phyloP scores from a whole-genome alignment of 2,797 vertebrate species.

The Eidolon dupreanum region DNA sequence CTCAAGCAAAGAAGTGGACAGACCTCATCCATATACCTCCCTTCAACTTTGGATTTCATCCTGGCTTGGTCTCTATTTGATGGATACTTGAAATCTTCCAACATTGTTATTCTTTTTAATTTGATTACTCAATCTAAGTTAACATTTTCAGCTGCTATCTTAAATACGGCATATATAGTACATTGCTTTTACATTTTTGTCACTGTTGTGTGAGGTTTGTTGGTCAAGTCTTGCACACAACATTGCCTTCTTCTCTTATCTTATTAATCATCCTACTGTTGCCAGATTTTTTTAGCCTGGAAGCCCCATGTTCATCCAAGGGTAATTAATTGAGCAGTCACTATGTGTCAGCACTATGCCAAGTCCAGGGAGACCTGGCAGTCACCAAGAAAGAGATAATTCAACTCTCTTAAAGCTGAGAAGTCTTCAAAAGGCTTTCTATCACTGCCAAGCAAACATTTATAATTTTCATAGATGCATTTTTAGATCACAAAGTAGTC shows the following conservation, averaged over 20 bases:
- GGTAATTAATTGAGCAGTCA: not conserved
- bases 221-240: not conserved
- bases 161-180: not conserved
- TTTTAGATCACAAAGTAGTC: slow-evolving; percentile 51
- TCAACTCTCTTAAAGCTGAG: not conserved
- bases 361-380: not conserved
- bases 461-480: slow-evolving; percentile 49
- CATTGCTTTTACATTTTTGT: slow-evolving; percentile 47
- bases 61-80: not conserved
- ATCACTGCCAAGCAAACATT: slow-evolving; percentile 34
- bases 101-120: not conserved
- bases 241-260: not conserved
- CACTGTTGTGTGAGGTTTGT: not conserved
- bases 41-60: not conserved
- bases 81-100: not conserved
- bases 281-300: not conserved
- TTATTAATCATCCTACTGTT: not conserved
- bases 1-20: not conserved
- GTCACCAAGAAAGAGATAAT: slow-evolving; percentile 30
- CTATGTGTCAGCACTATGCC: not conserved
- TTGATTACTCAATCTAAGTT: not conserved
- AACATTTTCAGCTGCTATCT: not conserved
- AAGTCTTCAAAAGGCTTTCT: not conserved
- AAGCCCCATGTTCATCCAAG: not conserved
- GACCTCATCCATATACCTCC: not conserved